Evolutionary conservation across 2,113 vertebrate genomes (phyloP), one percentile per base, ranked within the genome.

Genomic region (Excalfactoria chinensis): DNA sequence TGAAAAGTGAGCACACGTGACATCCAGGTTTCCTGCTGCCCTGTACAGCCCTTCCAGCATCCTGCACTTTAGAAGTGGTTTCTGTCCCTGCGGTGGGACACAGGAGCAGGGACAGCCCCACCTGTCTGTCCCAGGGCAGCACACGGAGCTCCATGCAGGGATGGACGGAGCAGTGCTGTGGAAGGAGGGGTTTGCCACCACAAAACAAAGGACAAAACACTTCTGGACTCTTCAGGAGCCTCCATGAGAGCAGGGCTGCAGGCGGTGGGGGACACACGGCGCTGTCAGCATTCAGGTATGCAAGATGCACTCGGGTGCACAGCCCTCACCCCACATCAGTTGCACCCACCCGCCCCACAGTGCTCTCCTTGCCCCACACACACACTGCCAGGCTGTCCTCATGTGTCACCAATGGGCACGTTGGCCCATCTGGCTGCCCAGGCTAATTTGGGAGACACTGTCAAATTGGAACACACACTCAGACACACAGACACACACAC

Each of bases 361-460:
- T 8, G 37, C 60, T 63, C 60, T 17, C 25, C 3, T 63, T 53
- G 51, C 37, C 19, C 32, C 11, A 58, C 40, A 41, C 40, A 41
- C 40, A 13, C 40, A 11, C 40, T 41, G 40, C 40, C 10, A 15
- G 19, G 37, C 23, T 63, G 60, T 40, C 60, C 60, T 37, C 25
- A 19, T 2, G 25, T 40, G 60, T 63, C 60, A 63, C 35, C 25
- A 16, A 8, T 17, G 16, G 60, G 60, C 60, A 18, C 14, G 16
- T 15, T n/a, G 1, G 67, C 58, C 20, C 1, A 8, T 53, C 77
- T 73, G 19, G 58, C 7, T 64, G 69, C 46, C 2, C 9, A 1
- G 79, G 51, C 84, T 94, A 92, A 93, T 93, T 62, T 60, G 78
- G 75, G 91, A 91, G 87, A 79, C 2, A 14, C 40, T 86, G 0